A percentile compares a stretch with the other conserved stretches of the same genome.
Evolutionary conservation across 2,888 invertebrate species (phyloP).

Genomic region (Drosophila pseudotakahashii): DNA sequence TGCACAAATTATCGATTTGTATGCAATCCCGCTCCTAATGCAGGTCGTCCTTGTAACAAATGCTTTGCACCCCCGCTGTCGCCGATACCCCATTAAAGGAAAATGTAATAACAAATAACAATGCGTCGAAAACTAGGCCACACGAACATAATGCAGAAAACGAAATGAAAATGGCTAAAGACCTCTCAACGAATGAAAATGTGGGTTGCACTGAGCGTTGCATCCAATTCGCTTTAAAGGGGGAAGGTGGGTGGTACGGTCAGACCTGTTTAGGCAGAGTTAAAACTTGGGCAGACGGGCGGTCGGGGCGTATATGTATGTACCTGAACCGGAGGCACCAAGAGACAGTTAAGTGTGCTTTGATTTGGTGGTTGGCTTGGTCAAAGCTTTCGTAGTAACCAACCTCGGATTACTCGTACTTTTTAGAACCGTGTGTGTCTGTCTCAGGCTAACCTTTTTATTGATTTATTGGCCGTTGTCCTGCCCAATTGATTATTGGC

Average conservation of each 20-base stretch:
- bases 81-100: constrained; percentile 11
- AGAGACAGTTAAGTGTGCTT: constrained; percentile 61
- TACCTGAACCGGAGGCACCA: background rate
- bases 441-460: constrained; percentile 53
- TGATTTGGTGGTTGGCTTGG: constrained; percentile 66
- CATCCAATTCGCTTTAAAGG: constrained; percentile 15
- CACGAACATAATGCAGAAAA: constrained; percentile 26
- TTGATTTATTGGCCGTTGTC: constrained; percentile 54
- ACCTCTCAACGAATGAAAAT: constrained; percentile 29
- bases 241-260: constrained; percentile 20
- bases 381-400: constrained; percentile 5
- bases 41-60: constrained; percentile 66
- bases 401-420: background rate
- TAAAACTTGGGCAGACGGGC: constrained; percentile 47
- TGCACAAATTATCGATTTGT: constrained; percentile 12
- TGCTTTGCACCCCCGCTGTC: constrained; percentile 12
- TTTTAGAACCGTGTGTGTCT: background rate
- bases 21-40: constrained; percentile 2
- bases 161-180: constrained; percentile 49
- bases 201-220: constrained; percentile 6
- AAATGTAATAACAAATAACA: constrained; percentile 67
- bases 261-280: constrained; percentile 22
- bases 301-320: background rate
- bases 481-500: constrained; percentile 33
- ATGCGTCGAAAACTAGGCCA: constrained; percentile 65